These are phyloP conservation scores for Phortica magna DNA, from an alignment of 2,888 invertebrate genomes.

Conservation along the genomic window DNA sequence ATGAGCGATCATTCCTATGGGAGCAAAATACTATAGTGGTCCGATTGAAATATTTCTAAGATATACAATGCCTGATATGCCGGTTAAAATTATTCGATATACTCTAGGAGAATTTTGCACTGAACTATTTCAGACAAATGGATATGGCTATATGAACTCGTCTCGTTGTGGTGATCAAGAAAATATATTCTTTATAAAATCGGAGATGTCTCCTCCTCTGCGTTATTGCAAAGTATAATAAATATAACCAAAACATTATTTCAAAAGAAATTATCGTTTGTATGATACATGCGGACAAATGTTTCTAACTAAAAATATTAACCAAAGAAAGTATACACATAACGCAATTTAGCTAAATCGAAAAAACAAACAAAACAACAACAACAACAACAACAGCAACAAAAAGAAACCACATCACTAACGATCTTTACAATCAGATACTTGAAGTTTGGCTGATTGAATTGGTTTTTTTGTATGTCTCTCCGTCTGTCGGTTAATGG, in stretches of 20 bases:
- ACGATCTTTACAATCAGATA: slow-evolving; percentile 14
- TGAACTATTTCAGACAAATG: too few species aligned
- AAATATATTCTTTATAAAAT: too few species aligned
- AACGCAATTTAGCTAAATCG: background rate
- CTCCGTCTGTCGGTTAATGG: background rate
- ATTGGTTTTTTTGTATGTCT: background rate
- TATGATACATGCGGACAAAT: background rate
- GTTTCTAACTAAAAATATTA: background rate
- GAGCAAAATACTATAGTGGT: too few species aligned
- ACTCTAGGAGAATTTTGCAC: too few species aligned
- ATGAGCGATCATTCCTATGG: too few species aligned
- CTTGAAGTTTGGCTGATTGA: slow-evolving; percentile 5
- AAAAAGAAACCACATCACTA: background rate
- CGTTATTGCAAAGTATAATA: too few species aligned
- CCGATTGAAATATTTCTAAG: too few species aligned
- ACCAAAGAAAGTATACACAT: background rate
- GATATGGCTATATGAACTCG: too few species aligned
- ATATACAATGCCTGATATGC: too few species aligned
- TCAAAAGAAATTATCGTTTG: background rate
- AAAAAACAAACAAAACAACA: slow-evolving; percentile 11
- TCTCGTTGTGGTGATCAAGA: too few species aligned
- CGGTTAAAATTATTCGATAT: too few species aligned
- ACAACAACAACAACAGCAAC: background rate
- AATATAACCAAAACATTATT: background rate
- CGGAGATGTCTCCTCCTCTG: too few species aligned